phyloP scores from a whole-genome alignment of 2,797 vertebrate species.

The Alauda arvensis region DNA sequence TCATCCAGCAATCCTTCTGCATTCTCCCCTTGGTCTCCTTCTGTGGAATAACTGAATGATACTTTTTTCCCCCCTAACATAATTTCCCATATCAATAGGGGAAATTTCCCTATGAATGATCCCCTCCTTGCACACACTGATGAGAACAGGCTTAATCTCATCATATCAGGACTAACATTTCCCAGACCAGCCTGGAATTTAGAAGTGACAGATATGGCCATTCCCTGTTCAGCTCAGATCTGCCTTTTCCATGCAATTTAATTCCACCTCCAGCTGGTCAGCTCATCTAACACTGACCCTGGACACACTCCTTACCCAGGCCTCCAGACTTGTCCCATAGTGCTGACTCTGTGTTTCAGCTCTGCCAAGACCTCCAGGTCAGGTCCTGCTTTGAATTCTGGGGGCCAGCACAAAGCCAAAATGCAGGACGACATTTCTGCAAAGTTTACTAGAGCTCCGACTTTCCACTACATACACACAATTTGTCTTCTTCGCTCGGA shows the following conservation, averaged over 20 bases:
- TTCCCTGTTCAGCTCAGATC: neutral
- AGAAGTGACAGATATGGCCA: neutral
- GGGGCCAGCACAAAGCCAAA: neutral
- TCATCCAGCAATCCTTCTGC: neutral
- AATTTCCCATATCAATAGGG: neutral
- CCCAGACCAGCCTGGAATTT: neutral
- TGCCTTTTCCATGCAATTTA: constrained; percentile 9
- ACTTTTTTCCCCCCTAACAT: neutral
- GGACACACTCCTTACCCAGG: neutral
- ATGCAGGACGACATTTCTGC: neutral
- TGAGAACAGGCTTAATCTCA: neutral
- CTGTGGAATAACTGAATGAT: neutral
- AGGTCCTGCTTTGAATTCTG: neutral
- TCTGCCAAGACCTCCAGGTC: neutral
- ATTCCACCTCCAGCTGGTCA: neutral
- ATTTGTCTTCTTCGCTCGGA: neutral
- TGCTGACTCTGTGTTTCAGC: neutral
- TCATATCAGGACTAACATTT: neutral
- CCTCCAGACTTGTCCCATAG: neutral
- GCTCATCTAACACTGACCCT: neutral
- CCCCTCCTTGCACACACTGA: neutral
- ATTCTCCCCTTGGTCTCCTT: neutral
- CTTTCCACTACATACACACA: neutral
- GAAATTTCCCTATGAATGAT: neutral
- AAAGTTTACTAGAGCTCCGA: neutral